Evolutionary conservation across 2,797 vertebrate species (phyloP).

Genomic region (Diceros bicornis): DNA sequence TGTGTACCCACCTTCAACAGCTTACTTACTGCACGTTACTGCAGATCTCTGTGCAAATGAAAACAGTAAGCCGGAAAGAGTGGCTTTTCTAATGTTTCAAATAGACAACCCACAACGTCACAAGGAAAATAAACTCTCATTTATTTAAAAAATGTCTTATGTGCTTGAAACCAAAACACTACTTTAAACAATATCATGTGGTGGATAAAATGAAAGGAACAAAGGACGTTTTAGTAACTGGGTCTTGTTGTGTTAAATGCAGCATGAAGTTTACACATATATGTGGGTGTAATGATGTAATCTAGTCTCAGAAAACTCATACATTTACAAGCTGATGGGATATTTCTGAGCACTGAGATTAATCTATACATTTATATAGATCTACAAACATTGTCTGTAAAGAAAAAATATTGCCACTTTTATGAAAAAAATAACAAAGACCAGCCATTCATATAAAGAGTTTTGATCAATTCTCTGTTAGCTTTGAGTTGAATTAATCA

Average conservation of each 20-base stretch:
- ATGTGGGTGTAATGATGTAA: constrained; percentile 68
- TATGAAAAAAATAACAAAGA: constrained; percentile 60
- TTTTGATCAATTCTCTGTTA: constrained; percentile 45
- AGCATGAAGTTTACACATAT: constrained; percentile 78
- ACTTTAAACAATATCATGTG: constrained; percentile 69
- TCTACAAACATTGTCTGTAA: background rate
- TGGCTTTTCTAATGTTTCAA: constrained; percentile 50
- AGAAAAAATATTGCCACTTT: constrained; percentile 61
- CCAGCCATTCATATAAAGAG: constrained; percentile 6
- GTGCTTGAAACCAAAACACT: constrained; percentile 60
- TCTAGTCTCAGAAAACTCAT: constrained; percentile 74
- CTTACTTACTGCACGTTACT: background rate
- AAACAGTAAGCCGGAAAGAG: background rate
- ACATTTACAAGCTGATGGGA: constrained; percentile 64
- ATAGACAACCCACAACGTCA: constrained; percentile 58
- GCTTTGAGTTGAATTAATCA: constrained; percentile 58
- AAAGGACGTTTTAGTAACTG: constrained; percentile 67
- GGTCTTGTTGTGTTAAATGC: constrained; percentile 75
- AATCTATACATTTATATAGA: constrained; percentile 68
- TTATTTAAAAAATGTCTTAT: constrained; percentile 65
- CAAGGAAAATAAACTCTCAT: constrained; percentile 63
- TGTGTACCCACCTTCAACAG: background rate
- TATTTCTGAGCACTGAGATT: constrained; percentile 71
- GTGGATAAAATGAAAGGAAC: constrained; percentile 54
- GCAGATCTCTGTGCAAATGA: background rate